A percentile compares a stretch with the other conserved stretches of the same genome.
Evolutionary conservation across 2,113 vertebrate species (phyloP).

Genomic region (Amphiprion percula): DNA sequence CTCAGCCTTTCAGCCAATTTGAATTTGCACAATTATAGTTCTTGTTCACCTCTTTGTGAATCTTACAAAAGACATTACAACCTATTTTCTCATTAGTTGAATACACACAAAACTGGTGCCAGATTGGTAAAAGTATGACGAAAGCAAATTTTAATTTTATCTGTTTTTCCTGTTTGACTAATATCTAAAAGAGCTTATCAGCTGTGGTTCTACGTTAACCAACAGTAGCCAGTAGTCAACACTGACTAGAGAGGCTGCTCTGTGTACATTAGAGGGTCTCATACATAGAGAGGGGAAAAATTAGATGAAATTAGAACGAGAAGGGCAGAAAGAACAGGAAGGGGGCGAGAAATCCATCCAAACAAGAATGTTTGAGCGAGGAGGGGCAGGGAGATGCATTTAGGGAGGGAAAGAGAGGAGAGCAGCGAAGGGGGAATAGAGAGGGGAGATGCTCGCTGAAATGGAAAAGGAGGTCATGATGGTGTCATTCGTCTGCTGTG

Average conservation of each 20-base stretch:
- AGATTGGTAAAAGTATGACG: not conserved
- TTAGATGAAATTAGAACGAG: constrained; percentile 7
- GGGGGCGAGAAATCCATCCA: constrained; percentile 22
- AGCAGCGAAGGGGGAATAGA: constrained; percentile 19
- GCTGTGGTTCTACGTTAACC: not conserved
- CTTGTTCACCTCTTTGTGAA: not conserved
- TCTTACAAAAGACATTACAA: not conserved
- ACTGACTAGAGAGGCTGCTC: constrained; percentile 34
- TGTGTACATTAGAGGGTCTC: constrained; percentile 19
- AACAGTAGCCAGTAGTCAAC: constrained; percentile 16
- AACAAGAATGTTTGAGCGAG: constrained; percentile 34
- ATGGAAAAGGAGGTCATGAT: constrained; percentile 62
- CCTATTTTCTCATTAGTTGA: not conserved
- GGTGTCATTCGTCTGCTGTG: constrained; percentile 54
- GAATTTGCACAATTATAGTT: not conserved
- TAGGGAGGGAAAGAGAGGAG: constrained; percentile 13
- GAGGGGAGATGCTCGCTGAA: constrained; percentile 54
- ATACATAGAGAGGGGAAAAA: constrained; percentile 31
- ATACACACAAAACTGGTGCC: not conserved
- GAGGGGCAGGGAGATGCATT: not conserved
- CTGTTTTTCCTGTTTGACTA: not conserved
- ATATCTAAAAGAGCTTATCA: constrained; percentile 15
- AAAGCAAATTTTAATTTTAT: not conserved
- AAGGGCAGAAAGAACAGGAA: not conserved
- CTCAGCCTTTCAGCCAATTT: not conserved